Percentiles rank a stretch among this genome's conserved stretches.
Evolutionary conservation across 2,797 vertebrate species (phyloP).

Genomic region (Acipenser ruthenus): DNA sequence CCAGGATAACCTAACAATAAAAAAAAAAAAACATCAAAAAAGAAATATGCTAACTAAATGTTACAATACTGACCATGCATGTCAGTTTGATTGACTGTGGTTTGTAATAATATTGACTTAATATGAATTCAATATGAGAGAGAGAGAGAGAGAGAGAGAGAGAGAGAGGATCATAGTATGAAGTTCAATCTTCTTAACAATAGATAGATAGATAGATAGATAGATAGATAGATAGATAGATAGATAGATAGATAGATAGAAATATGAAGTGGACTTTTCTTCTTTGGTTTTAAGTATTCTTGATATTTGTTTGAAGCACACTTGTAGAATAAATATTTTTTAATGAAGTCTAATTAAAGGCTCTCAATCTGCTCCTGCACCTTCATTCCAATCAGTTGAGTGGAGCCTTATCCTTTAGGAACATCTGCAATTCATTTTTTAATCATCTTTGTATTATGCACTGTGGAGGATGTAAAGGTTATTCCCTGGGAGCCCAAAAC

Average conservation of each 20-base stretch:
- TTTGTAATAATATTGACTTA: too few species aligned
- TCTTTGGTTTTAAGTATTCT: too few species aligned
- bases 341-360: slow-evolving; percentile 12
- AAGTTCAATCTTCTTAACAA: too few species aligned
- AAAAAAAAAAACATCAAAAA: too few species aligned
- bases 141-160: too few species aligned
- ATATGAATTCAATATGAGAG: too few species aligned
- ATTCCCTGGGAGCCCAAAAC: neutral
- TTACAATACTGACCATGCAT: too few species aligned
- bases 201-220: slow-evolving; percentile 2
- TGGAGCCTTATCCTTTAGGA: neutral
- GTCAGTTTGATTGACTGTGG: too few species aligned
- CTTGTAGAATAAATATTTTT: neutral
- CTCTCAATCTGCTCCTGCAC: neutral
- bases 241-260: slow-evolving; percentile 1
- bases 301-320: too few species aligned
- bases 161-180: too few species aligned
- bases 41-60: too few species aligned
- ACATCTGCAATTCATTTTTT: slow-evolving; percentile 15
- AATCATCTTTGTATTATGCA: slow-evolving; percentile 5
- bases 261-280: neutral
- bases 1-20: too few species aligned
- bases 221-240: slow-evolving; percentile 2
- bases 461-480: neutral
- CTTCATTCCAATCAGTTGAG: slow-evolving; percentile 14